Evolutionary conservation across 2,113 vertebrate genomes (phyloP).

Genomic region (Pelecanus crispus): DNA sequence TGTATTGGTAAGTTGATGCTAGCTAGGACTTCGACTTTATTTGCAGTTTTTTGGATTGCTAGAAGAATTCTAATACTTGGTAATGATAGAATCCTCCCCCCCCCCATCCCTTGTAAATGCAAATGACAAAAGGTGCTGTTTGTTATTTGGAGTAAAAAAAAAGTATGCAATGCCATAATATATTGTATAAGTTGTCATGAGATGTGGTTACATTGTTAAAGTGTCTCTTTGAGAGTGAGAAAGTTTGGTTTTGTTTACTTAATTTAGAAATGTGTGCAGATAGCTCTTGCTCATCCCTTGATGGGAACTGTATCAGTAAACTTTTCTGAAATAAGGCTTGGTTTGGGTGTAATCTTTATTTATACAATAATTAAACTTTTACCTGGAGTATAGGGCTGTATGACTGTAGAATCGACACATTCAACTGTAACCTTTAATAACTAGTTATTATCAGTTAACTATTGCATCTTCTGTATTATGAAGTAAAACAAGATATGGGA

Average conservation of each 20-base stretch:
- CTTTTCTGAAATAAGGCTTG: neutral
- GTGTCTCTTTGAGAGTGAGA: neutral
- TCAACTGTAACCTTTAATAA: neutral
- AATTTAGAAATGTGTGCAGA: neutral
- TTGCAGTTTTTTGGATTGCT: neutral
- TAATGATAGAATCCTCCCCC: neutral
- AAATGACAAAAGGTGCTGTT: neutral
- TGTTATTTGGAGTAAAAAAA: neutral
- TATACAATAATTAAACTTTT: neutral
- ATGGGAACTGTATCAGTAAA: neutral
- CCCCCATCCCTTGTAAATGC: neutral
- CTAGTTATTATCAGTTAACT: neutral
- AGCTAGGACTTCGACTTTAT: neutral
- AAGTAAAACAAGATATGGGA: neutral
- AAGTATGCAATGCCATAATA: accelerated
- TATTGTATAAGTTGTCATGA: neutral
- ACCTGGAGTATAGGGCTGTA: neutral
- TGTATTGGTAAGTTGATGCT: neutral
- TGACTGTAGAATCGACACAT: neutral
- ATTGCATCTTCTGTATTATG: neutral
- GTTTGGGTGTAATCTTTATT: neutral
- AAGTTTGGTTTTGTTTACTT: neutral
- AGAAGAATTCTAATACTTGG: neutral
- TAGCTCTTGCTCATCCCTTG: neutral
- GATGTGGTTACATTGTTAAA: neutral